phyloP scores from a whole-genome alignment of 2,888 invertebrate genomes.

The Tricholauxania praeusta region DNA sequence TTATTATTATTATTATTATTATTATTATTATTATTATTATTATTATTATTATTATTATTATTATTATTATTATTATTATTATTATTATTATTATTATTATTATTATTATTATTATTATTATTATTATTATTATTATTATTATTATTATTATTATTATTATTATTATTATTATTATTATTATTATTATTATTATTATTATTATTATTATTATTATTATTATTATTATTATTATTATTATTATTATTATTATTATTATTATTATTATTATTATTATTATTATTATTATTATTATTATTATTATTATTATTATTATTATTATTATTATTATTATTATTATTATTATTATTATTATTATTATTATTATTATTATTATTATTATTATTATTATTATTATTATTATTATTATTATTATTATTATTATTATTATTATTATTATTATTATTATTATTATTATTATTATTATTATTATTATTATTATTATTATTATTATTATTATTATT shows the following conservation, averaged over 20 bases:
- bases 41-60: slow-evolving; percentile 9
- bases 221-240: slow-evolving; percentile 9
- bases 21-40: slow-evolving; percentile 6
- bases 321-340: slow-evolving; percentile 9
- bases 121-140: slow-evolving; percentile 9
- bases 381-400: slow-evolving; percentile 9
- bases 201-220: slow-evolving; percentile 9
- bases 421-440: slow-evolving; percentile 9
- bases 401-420: slow-evolving; percentile 9
- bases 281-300: slow-evolving; percentile 9
- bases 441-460: slow-evolving; percentile 2
- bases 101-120: slow-evolving; percentile 9
- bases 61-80: slow-evolving; percentile 9
- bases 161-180: slow-evolving; percentile 9
- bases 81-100: slow-evolving; percentile 9
- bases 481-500: slow-evolving; percentile 9
- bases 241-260: slow-evolving; percentile 9
- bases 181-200: slow-evolving; percentile 9
- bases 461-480: slow-evolving; percentile 9
- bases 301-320: slow-evolving; percentile 9
- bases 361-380: slow-evolving; percentile 9
- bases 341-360: slow-evolving; percentile 9
- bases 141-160: slow-evolving; percentile 9
- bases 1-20: slow-evolving; percentile 7
- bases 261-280: slow-evolving; percentile 9